These are phyloP conservation scores for Drosophila tsacasi DNA, from an alignment of 1,140 invertebrate genomes.

Conservation along the genomic window DNA sequence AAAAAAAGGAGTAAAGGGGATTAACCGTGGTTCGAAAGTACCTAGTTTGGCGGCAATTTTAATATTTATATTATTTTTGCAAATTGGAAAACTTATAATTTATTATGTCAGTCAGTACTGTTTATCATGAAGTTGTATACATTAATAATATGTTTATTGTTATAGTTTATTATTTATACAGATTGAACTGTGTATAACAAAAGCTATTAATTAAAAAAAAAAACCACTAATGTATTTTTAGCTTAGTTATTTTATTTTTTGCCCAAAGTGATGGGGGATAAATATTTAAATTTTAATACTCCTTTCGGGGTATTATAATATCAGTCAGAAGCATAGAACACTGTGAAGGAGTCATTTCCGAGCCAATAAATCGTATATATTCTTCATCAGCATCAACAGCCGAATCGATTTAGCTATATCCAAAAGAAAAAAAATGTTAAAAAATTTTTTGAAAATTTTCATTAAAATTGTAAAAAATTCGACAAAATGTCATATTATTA, in stretches of 20 bases:
- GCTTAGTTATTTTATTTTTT: too few relatives aligned
- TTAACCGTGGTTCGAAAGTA: conserved; percentile 2
- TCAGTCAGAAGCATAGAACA: too few relatives aligned
- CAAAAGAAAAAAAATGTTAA: neutral
- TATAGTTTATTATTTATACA: too few relatives aligned
- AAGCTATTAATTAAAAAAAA: neutral
- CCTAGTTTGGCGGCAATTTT: neutral
- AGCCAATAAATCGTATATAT: neutral
- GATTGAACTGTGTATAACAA: too few relatives aligned
- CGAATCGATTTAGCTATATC: neutral
- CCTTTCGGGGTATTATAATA: too few relatives aligned
- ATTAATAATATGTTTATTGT: neutral
- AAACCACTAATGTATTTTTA: too few relatives aligned
- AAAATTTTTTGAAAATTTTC: neutral
- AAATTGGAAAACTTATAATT: too few relatives aligned
- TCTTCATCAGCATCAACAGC: neutral
- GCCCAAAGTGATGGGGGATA: too few relatives aligned
- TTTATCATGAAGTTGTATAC: too few relatives aligned
- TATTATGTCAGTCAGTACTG: too few relatives aligned
- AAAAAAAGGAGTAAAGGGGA: conserved; percentile 2
- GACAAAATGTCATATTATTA: neutral
- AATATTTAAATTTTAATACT: too few relatives aligned
- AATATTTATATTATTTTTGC: neutral
- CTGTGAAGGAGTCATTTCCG: too few relatives aligned
- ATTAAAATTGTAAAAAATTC: neutral